Conservation (phyloP, 2,113 vertebrate species). For the Jaculus jaculus region DNA sequence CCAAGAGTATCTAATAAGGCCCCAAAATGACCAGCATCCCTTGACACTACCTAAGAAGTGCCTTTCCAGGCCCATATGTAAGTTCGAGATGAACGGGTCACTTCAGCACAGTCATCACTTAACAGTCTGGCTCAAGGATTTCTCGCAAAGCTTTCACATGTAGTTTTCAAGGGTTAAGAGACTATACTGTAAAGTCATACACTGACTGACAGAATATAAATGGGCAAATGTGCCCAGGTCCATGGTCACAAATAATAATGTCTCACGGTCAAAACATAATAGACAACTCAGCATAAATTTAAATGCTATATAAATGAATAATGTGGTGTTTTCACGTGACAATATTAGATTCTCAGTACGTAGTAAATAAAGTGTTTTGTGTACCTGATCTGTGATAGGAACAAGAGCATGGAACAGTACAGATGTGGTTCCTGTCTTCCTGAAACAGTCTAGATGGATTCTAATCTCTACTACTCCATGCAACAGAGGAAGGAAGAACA, state of each 20-base stretch:
- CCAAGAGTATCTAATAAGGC: not conserved
- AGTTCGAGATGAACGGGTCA: not conserved
- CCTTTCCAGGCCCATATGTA: not conserved
- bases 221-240: not conserved
- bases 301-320: not conserved
- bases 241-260: not conserved
- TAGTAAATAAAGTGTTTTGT: too few species aligned
- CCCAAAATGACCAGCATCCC: not conserved
- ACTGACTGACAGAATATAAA: not conserved
- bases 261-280: not conserved
- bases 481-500: not conserved
- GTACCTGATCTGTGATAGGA: not conserved
- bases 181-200: not conserved
- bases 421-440: not conserved
- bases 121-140: conserved; percentile 36
- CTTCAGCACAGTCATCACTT: conserved; percentile 18
- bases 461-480: not conserved
- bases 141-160: conserved; percentile 33
- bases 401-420: not conserved
- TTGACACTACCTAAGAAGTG: not conserved
- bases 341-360: too few species aligned
- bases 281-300: not conserved
- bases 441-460: not conserved
- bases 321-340: not conserved
- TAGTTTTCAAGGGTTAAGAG: not conserved